Evolutionary conservation across 2,113 vertebrate genomes (phyloP).

Genomic region (Telmatochromis brichardi): DNA sequence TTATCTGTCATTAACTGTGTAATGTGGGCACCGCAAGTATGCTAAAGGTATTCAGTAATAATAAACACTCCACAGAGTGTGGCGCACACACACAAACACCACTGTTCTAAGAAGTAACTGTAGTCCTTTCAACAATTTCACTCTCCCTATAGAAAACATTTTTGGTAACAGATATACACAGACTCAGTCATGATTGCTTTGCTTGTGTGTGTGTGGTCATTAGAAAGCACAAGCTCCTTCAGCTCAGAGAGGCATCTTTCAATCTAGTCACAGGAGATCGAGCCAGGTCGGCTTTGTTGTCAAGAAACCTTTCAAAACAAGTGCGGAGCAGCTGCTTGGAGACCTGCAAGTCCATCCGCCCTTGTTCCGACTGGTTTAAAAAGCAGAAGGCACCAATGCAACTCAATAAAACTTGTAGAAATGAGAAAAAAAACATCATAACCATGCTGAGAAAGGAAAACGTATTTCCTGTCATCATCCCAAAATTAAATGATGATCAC

Average conservation of each 20-base stretch:
- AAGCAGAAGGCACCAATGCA: neutral
- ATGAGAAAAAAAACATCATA: neutral
- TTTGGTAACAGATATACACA: neutral
- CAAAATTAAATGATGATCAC: neutral
- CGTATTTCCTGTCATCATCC: neutral
- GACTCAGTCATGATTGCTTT: neutral
- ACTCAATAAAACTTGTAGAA: neutral
- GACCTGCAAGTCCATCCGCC: neutral
- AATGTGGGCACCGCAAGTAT: neutral
- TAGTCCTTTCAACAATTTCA: neutral
- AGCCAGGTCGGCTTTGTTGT: conserved; percentile 33
- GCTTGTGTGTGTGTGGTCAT: neutral
- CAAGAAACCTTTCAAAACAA: conserved; percentile 47
- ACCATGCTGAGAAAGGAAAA: neutral
- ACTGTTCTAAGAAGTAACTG: neutral
- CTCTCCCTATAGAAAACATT: neutral
- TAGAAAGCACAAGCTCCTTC: neutral
- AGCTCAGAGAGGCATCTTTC: conserved; percentile 10
- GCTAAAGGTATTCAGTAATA: neutral
- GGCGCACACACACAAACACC: neutral
- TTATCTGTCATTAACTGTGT: neutral
- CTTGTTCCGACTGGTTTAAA: neutral
- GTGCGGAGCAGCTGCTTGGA: conserved; percentile 31
- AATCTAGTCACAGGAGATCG: neutral
- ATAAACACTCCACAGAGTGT: neutral